phyloP scores from a whole-genome alignment of 2,113 vertebrate species.

The Balaenoptera acutorostrata region DNA sequence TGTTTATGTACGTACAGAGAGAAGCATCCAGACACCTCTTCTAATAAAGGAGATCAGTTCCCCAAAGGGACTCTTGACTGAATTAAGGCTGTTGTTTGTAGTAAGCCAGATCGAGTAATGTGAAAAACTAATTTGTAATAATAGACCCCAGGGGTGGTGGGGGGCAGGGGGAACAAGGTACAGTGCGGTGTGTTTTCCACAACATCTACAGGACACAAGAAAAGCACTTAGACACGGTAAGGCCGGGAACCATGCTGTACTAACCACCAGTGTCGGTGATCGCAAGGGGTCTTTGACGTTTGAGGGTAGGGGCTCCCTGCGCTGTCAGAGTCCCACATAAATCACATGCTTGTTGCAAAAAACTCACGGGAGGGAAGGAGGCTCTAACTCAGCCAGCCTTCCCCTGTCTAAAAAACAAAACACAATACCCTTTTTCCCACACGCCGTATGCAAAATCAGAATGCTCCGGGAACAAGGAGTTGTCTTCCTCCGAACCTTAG shows the following conservation, averaged over 20 bases:
- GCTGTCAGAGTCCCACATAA: slow-evolving; percentile 18
- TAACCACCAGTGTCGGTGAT: slow-evolving; percentile 16
- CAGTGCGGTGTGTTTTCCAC: slow-evolving; percentile 69
- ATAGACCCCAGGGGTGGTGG: slow-evolving; percentile 1
- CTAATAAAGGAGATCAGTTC: slow-evolving; percentile 29
- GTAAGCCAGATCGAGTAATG: slow-evolving; percentile 51
- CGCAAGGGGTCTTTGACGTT: slow-evolving; percentile 42
- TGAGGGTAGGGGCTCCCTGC: slow-evolving; percentile 62
- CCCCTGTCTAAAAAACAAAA: slow-evolving; percentile 46
- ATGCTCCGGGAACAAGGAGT: slow-evolving; percentile 35
- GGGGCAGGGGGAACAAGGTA: not conserved
- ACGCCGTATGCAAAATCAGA: slow-evolving; percentile 61
- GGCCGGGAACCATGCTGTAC: slow-evolving; percentile 62
- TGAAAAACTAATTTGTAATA: slow-evolving; percentile 30
- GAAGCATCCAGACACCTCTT: slow-evolving; percentile 14
- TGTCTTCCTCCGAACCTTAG: slow-evolving; percentile 69
- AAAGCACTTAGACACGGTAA: slow-evolving; percentile 63
- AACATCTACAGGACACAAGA: slow-evolving; percentile 69
- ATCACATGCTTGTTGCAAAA: slow-evolving; percentile 58
- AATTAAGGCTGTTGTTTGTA: slow-evolving; percentile 65
- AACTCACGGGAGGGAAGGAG: slow-evolving; percentile 41
- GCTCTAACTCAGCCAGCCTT: slow-evolving; percentile 58
- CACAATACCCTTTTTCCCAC: slow-evolving; percentile 39
- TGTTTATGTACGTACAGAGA: not conserved
- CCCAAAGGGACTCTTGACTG: slow-evolving; percentile 25